Conservation (phyloP, 2,888 invertebrate genomes). For the Parnassius apollo region DNA sequence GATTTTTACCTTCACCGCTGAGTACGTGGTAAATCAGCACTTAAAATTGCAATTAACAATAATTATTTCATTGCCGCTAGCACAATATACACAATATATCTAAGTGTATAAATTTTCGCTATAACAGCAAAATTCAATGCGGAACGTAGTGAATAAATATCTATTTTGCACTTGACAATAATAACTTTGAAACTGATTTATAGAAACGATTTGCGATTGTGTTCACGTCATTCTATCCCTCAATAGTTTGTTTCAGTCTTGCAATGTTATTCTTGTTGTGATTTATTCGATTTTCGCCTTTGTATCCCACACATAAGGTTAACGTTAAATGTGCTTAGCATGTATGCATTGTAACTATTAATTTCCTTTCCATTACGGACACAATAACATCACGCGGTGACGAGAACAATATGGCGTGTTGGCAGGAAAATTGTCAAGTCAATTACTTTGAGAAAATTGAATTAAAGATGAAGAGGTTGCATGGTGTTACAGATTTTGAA, state of each 20-base stretch:
- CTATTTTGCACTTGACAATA: conserved; percentile 44
- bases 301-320: conserved; percentile 33
- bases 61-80: too few species aligned
- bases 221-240: conserved; percentile 43
- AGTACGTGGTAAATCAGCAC: too few species aligned
- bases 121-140: conserved; percentile 14
- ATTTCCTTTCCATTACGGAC: conserved; percentile 70
- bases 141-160: conserved; percentile 35
- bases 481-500: conserved; percentile 15
- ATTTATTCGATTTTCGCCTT: conserved; percentile 34
- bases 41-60: too few species aligned
- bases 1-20: too few species aligned
- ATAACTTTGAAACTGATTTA: conserved; percentile 48
- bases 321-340: conserved; percentile 25
- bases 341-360: conserved; percentile 60
- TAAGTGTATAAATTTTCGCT: conserved; percentile 8
- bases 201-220: conserved; percentile 41
- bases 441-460: conserved; percentile 47
- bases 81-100: too few species aligned
- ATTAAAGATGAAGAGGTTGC: conserved; percentile 18
- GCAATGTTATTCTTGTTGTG: conserved; percentile 28
- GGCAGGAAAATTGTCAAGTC: conserved; percentile 67
- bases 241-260: conserved; percentile 43
- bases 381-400: conserved; percentile 67
- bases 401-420: conserved; percentile 63